Evolutionary conservation across 2,113 vertebrate species (phyloP).

Genomic region (Syngnathus floridae): DNA sequence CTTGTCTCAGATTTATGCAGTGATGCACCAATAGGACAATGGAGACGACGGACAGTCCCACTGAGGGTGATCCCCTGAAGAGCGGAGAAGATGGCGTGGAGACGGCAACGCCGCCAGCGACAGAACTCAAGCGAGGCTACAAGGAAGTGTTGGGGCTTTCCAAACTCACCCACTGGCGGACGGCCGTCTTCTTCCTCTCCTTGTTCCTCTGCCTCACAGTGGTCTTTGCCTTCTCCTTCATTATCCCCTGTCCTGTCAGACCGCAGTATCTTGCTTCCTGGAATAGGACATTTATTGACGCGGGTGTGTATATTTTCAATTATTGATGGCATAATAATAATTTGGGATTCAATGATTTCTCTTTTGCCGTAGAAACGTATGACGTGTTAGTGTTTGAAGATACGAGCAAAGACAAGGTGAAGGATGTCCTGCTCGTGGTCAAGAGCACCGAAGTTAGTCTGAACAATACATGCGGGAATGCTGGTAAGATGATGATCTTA

Average conservation of each 20-base stretch:
- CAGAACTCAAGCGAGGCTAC: constrained; percentile 34
- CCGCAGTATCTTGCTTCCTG: constrained; percentile 71
- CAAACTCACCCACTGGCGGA: constrained; percentile 77
- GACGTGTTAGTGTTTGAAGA: constrained; percentile 75
- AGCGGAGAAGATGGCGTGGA: constrained; percentile 63
- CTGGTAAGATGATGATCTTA: constrained; percentile 66
- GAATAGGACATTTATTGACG: constrained; percentile 64
- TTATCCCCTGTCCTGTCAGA: constrained; percentile 87
- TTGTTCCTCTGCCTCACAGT: constrained; percentile 81
- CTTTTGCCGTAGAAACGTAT: constrained; percentile 70
- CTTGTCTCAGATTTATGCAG: constrained; percentile 18
- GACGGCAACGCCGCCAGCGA: constrained; percentile 30
- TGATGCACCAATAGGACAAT: constrained; percentile 51
- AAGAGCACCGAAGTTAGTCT: constrained; percentile 51
- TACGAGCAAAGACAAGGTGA: constrained; percentile 76
- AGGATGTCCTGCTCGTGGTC: constrained; percentile 81
- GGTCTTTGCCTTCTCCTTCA: constrained; percentile 88
- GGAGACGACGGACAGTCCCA: constrained; percentile 69
- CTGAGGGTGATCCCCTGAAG: constrained; percentile 82
- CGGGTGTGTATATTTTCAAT: constrained; percentile 65
- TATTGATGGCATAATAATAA: not conserved
- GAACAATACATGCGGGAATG: constrained; percentile 71
- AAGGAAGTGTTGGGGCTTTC: constrained; percentile 52
- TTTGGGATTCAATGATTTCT: not conserved
- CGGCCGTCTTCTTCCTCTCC: constrained; percentile 79